Percentiles rank a stretch among this genome's conserved stretches.
These are phyloP conservation scores for Laothoe populi DNA, from an alignment of 2,888 invertebrate species.

Conservation along the genomic window DNA sequence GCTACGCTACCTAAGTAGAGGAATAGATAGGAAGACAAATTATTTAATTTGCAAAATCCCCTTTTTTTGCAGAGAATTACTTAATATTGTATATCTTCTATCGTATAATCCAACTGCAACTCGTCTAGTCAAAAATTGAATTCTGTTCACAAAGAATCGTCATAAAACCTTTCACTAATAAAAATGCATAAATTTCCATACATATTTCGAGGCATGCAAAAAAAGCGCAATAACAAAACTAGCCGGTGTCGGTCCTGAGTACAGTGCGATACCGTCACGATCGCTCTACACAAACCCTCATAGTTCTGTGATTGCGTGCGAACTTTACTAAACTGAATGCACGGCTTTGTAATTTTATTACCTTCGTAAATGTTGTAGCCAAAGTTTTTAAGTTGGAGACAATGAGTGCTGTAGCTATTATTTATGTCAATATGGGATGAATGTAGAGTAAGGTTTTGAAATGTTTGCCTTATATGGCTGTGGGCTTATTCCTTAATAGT, in stretches of 20 bases:
- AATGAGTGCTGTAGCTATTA: too few relatives aligned
- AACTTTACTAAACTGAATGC: conserved; percentile 11
- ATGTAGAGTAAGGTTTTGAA: too few relatives aligned
- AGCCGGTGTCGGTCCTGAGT: background rate
- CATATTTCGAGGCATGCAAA: background rate
- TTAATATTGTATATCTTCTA: too few relatives aligned
- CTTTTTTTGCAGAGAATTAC: too few relatives aligned
- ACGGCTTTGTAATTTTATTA: conserved; percentile 5
- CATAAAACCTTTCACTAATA: background rate
- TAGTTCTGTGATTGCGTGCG: conserved; percentile 13
- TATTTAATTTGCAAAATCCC: too few relatives aligned
- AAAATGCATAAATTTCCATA: conserved; percentile 14
- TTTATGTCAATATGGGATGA: background rate
- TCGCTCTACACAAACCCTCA: background rate
- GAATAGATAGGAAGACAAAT: too few relatives aligned
- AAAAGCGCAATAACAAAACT: conserved; percentile 1
- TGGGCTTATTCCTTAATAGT: too few relatives aligned
- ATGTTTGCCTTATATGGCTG: too few relatives aligned
- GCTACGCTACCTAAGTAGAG: too few relatives aligned
- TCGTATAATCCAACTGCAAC: background rate
- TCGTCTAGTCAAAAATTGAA: background rate
- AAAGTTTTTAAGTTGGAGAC: background rate
- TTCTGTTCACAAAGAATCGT: background rate
- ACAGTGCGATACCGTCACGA: conserved; percentile 4
- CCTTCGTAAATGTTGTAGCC: background rate